These are phyloP conservation scores for Microtus pennsylvanicus DNA, from an alignment of 2,113 vertebrate genomes.

Conservation along the genomic window DNA sequence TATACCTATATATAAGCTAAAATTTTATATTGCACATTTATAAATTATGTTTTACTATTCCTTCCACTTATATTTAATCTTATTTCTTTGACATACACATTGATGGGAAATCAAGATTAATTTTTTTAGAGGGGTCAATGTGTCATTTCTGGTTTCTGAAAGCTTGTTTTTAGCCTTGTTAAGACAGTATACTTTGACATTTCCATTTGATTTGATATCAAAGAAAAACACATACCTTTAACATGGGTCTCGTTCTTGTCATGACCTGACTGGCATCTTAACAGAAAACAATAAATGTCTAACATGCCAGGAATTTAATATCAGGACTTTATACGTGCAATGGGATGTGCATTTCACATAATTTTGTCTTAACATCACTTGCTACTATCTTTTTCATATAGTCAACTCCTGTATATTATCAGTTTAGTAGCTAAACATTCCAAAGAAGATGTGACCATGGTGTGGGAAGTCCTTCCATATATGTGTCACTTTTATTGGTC, in stretches of 20 bases:
- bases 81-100: background rate
- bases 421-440: background rate
- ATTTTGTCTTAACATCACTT: background rate
- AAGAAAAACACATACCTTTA: background rate
- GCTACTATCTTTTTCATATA: background rate
- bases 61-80: background rate
- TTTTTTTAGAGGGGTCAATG: background rate
- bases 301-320: background rate
- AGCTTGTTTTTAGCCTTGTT: background rate
- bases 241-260: background rate
- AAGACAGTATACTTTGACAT: background rate
- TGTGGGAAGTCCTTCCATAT: too few relatives aligned
- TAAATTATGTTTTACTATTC: background rate
- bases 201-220: background rate
- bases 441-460: background rate
- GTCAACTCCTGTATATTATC: background rate
- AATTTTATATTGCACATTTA: background rate
- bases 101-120: background rate
- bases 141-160: background rate
- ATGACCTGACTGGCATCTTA: background rate
- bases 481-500: too few relatives aligned
- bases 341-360: too few relatives aligned
- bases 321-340: background rate
- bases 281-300: background rate
- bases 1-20: background rate